Conservation (phyloP, 2,113 vertebrate species). For the Rousettus leschenaultii region DNA sequence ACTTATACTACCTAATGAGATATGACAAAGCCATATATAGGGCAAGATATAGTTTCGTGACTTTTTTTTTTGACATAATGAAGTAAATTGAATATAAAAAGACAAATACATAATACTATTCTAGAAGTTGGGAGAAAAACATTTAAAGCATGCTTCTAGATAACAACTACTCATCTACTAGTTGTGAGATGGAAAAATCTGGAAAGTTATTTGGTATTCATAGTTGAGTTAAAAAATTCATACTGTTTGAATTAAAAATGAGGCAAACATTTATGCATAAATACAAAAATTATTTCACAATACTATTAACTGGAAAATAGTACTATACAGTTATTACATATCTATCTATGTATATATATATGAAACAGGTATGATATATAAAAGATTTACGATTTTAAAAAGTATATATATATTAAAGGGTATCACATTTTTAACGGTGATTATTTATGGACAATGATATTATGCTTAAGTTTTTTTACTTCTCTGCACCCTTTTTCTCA, state of each 20-base stretch:
- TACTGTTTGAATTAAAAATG: neutral
- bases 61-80: neutral
- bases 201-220: neutral
- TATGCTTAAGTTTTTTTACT: neutral
- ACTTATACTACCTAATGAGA: neutral
- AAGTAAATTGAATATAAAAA: neutral
- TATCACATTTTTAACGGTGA: neutral
- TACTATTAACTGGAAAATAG: neutral
- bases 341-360: no score
- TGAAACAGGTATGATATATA: neutral
- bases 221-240: neutral
- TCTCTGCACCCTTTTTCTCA: neutral
- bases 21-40: accelerated
- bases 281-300: neutral
- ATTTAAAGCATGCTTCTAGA: neutral
- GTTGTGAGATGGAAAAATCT: neutral
- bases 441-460: neutral
- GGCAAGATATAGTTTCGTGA: neutral
- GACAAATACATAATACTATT: neutral
- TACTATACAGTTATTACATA: neutral
- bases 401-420: neutral
- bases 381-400: neutral
- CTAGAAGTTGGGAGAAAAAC: neutral
- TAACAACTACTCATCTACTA: neutral
- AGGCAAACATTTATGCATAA: neutral